Percentiles rank a stretch among this genome's conserved stretches.
phyloP scores from a whole-genome alignment of 2,797 vertebrate species.

The Pseudomugil tenellus region DNA sequence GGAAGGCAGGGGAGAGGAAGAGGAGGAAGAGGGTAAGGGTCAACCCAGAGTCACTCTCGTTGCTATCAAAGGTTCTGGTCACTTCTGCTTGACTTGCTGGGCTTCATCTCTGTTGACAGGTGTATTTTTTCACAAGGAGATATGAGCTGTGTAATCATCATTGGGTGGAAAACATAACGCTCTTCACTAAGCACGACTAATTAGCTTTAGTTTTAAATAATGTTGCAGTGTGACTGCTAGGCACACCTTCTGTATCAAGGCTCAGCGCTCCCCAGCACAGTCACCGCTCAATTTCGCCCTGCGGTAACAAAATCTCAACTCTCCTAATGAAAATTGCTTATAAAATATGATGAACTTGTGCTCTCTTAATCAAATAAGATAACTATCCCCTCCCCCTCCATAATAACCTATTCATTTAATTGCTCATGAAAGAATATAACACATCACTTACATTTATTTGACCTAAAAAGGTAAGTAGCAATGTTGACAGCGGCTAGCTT shows the following conservation, averaged over 20 bases:
- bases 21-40: constrained; percentile 86
- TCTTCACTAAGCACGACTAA: constrained; percentile 95
- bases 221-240: constrained; percentile 88
- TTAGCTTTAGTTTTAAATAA: constrained; percentile 98
- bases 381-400: constrained; percentile 81
- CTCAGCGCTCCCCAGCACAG: constrained; percentile 88
- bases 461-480: constrained; percentile 97
- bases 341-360: constrained; percentile 98
- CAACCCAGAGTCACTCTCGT: constrained; percentile 89
- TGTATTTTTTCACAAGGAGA: constrained; percentile 96
- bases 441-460: constrained; percentile 99
- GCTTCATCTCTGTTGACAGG: constrained; percentile 96
- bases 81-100: constrained; percentile 94
- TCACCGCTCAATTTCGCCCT: constrained; percentile 96
- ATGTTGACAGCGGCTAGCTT: too few relatives aligned
- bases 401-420: constrained; percentile 99
- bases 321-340: constrained; percentile 98
- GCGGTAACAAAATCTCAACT: constrained; percentile 90
- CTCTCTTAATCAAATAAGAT: constrained; percentile 99
- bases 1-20: constrained; percentile 75
- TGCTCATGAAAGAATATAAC: constrained; percentile 98
- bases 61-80: constrained; percentile 86
- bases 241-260: constrained; percentile 93
- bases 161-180: constrained; percentile 92
- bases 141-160: constrained; percentile 95